Evolutionary conservation across 2,888 invertebrate genomes (phyloP).

Genomic region (Lissocephala sabroskyi): DNA sequence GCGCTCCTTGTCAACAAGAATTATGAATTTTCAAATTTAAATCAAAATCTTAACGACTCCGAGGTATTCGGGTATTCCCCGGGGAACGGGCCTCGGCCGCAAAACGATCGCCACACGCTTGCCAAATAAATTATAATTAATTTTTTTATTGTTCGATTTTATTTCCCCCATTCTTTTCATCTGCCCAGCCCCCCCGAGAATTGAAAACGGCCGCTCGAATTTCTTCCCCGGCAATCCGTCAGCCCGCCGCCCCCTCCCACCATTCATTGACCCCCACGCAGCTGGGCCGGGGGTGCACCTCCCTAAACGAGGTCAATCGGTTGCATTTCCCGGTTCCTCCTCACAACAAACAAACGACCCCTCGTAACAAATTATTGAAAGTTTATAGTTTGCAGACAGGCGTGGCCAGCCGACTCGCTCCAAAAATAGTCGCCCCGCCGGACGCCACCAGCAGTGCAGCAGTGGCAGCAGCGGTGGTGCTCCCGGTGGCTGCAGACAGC

Average conservation of each 20-base stretch:
- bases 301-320: constrained; percentile 64
- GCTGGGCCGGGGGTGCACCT: too few relatives aligned
- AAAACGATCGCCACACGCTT: too few relatives aligned
- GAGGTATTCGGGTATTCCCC: constrained; percentile 41
- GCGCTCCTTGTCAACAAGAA: constrained; percentile 36
- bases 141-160: too few relatives aligned
- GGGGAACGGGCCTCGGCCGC: too few relatives aligned
- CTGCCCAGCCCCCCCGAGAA: constrained; percentile 21
- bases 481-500: constrained; percentile 8
- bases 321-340: constrained; percentile 40
- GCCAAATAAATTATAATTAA: too few relatives aligned
- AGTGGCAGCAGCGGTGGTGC: not conserved
- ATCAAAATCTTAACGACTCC: constrained; percentile 50
- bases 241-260: too few relatives aligned
- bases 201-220: constrained; percentile 35
- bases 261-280: too few relatives aligned
- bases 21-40: constrained; percentile 54
- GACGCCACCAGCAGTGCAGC: too few relatives aligned
- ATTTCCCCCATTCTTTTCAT: too few relatives aligned
- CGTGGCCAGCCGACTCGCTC: not conserved
- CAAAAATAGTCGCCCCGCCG: not conserved
- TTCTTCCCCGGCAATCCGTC: constrained; percentile 20
- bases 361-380: too few relatives aligned
- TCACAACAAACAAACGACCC: constrained; percentile 42
- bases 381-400: too few relatives aligned